Base-by-base conservation (phyloP, 2,888 invertebrate species). In the Rugalucina vietnamica region DNA sequence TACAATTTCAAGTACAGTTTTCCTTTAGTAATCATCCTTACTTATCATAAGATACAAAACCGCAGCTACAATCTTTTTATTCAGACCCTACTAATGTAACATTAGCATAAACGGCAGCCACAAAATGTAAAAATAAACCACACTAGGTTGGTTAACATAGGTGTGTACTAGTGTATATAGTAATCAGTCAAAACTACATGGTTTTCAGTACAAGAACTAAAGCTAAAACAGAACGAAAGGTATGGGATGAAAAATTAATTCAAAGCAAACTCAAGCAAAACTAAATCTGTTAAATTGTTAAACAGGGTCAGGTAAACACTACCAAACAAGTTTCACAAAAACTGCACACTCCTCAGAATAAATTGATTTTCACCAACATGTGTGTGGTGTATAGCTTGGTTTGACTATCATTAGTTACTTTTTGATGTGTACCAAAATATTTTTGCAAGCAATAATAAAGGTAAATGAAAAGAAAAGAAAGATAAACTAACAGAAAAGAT, bases 41-140 rank as follows among this genome's bases (percentile, higher is more conserved):
- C 5, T 65, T 3, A 32, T n/a, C 18, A 5, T 65, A 65, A 18
- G 2, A 4, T 27, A 82, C 71, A 82, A 84, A 85, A 73, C 87
- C 84, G 87, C 84, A 85, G 82, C 82, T 82, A 87, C 87, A 87
- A 87, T 87, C 87, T 82, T 77, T 79, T 34, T 65, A n/a, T n/a
- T n/a, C n/a, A 57, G 34, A 65, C 34, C 34, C 29, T 12, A 24
- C 29, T n/a, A 54, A 4, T 54, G 14, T 8, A 54, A 54, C 18
- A n/a, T 65, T 65, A 65, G 65, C 65, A 65, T n/a, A 65, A 65
- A 65, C 27, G 32, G 65, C 65, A 65, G 32, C 34, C 65, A 65
- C 65, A 65, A 65, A 54, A 54, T 54, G 65, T 65, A 65, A 65
- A n/a, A 54, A 65, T 65, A 34, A 65, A 60, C n/a, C 27, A 65